These are phyloP conservation scores for Acanthisitta chloris DNA, from an alignment of 2,113 vertebrate species.

Conservation along the genomic window DNA sequence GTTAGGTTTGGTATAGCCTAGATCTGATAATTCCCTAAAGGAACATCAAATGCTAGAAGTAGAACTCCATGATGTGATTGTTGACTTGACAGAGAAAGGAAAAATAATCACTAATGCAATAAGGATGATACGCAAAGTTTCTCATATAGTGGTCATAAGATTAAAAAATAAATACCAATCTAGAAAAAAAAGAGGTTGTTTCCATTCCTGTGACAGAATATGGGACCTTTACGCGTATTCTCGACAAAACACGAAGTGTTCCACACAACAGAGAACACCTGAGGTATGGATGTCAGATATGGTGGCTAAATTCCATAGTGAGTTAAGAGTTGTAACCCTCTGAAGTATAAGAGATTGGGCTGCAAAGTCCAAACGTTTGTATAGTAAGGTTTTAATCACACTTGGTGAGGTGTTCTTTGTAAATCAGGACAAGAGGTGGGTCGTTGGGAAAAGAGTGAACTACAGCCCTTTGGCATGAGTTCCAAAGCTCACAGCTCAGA, in stretches of 20 bases:
- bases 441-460: slow-evolving; percentile 40
- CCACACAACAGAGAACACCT: slow-evolving; percentile 70
- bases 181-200: slow-evolving; percentile 49
- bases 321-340: slow-evolving; percentile 62
- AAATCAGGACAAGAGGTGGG: slow-evolving; percentile 47
- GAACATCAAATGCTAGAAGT: slow-evolving; percentile 30
- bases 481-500: slow-evolving; percentile 68
- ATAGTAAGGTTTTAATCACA: slow-evolving; percentile 46
- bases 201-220: slow-evolving; percentile 61
- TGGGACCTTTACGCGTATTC: slow-evolving; percentile 57
- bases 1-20: slow-evolving; percentile 66
- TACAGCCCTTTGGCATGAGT: slow-evolving; percentile 74
- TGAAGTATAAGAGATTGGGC: slow-evolving; percentile 55
- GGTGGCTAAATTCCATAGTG: slow-evolving; percentile 71
- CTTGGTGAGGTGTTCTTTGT: slow-evolving; percentile 57
- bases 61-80: slow-evolving; percentile 38
- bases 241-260: slow-evolving; percentile 70
- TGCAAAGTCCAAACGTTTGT: slow-evolving; percentile 61
- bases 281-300: slow-evolving; percentile 69
- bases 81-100: slow-evolving; percentile 55
- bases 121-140: slow-evolving; percentile 55
- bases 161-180: slow-evolving; percentile 79
- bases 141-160: slow-evolving; percentile 76
- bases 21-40: slow-evolving; percentile 27
- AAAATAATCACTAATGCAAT: slow-evolving; percentile 54